Percentiles rank a stretch among this genome's conserved stretches.
Evolutionary conservation across 2,797 vertebrate genomes (phyloP).

Genomic region (Nyctibius grandis): DNA sequence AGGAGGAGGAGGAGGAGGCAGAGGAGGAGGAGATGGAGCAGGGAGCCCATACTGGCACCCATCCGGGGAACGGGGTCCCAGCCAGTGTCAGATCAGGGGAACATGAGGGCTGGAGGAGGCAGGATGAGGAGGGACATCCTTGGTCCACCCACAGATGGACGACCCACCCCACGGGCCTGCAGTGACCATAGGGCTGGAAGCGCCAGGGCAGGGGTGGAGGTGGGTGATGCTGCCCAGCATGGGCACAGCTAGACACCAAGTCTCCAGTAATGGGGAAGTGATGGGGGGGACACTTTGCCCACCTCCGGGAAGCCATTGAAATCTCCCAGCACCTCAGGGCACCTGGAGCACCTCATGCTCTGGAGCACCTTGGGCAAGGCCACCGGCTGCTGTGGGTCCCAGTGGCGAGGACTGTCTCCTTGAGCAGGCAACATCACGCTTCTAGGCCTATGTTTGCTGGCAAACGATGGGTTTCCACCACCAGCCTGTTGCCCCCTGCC

Average conservation of each 20-base stretch:
- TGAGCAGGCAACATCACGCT: rapidly evolving
- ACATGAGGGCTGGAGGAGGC: background rate
- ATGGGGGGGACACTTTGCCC: background rate
- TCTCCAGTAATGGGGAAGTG: background rate
- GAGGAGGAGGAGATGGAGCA: background rate
- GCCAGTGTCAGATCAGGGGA: background rate
- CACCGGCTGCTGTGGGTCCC: rapidly evolving
- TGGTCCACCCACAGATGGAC: no score
- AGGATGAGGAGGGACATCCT: background rate
- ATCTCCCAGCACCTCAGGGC: background rate
- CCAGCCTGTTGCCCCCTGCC: background rate
- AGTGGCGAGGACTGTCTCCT: background rate
- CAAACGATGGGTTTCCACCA: background rate
- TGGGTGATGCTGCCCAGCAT: background rate
- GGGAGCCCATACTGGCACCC: background rate
- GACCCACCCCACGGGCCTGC: rapidly evolving
- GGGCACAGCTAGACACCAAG: background rate
- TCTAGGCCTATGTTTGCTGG: background rate
- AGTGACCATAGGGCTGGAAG: rapidly evolving
- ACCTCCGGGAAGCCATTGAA: background rate
- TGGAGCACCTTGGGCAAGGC: background rate
- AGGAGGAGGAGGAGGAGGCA: background rate
- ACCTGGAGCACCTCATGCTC: background rate
- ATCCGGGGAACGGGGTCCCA: background rate
- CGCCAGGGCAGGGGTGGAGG: background rate